Evolutionary conservation across 2,797 vertebrate genomes (phyloP).

Genomic region (Chromis chromis): DNA sequence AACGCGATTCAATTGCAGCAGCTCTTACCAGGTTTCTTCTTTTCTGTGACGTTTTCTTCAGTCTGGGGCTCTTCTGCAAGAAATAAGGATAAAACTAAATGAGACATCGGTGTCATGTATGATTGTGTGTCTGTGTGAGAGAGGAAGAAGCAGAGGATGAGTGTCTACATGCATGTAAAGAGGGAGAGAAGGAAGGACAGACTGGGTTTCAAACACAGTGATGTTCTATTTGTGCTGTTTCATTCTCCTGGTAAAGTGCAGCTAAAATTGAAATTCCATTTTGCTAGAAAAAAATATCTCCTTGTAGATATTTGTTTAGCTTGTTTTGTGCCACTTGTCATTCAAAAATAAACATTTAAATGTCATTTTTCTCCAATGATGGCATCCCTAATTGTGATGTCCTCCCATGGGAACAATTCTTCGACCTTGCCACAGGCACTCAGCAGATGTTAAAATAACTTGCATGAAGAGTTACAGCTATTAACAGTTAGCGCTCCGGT

Average conservation of each 20-base stretch:
- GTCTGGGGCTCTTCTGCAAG: slow-evolving; percentile 66
- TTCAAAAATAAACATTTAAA: not conserved
- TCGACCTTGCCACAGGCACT: no score
- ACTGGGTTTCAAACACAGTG: not conserved
- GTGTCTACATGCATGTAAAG: slow-evolving; percentile 35
- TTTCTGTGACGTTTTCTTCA: slow-evolving; percentile 72
- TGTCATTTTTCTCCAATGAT: not conserved
- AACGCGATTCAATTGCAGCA: not conserved
- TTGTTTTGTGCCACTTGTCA: not conserved
- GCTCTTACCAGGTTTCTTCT: slow-evolving; percentile 81
- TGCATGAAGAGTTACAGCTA: no score
- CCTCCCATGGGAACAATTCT: no score
- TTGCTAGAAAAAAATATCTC: not conserved
- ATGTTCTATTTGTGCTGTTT: not conserved
- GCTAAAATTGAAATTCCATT: not conserved
- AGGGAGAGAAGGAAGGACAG: not conserved
- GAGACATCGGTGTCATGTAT: not conserved
- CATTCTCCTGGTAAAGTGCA: not conserved
- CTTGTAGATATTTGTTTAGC: not conserved
- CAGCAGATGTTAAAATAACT: no score
- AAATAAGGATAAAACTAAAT: slow-evolving; percentile 1
- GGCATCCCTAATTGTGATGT: no score
- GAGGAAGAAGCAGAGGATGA: not conserved
- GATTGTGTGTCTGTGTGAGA: not conserved
- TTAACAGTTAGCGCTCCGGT: not conserved